Evolutionary conservation across 2,888 invertebrate species (phyloP), one percentile per base, ranked within the genome.

Genomic region (Ophioninae sp.): DNA sequence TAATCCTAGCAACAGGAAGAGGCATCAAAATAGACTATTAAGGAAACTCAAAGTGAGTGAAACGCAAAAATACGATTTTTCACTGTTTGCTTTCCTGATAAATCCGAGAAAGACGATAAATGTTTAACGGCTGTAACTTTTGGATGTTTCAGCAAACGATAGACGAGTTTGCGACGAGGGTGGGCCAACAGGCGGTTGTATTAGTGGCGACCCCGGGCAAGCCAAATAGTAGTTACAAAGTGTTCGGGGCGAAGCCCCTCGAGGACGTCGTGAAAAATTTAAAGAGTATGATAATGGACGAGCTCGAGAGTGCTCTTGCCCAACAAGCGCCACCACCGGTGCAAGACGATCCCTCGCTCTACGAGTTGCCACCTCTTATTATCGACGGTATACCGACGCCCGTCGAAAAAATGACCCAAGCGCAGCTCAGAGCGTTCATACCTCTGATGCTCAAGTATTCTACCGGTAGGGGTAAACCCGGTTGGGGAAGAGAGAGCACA

Each of bases 401-500:
- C 20, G 98, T 99, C 0, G 99, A 99, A 94, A 99, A 99, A 95
- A 99, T 99, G 99, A 99, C 99, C 61, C 98, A 99, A 94, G 99
- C 99, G 77, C 99, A 99, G 93, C 94, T 99, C 83, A 94, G 99
- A 89, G 98, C 98, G 82, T 99, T 99, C 93, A 99, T 99, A 90
- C 99, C 99, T 85, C 95, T 99, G 89, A 99, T 99, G 99, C 94
- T 99, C 91, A 99, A 99, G 94, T 99, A 98, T 93, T 98, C 98
- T 6, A 99, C 99, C 87, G 98, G 97, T 90, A 95, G 99, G 88
- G 99, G 99, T 85, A 99, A 99, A 93, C 99, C 99, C 65, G 99
- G 99, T 61, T 99, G 99, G 99, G 99, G 99, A 5, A 95, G 98
- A 89, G 98, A 98, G 92, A 98, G 98, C 21, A 99, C 98, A 81